Base-by-base conservation (phyloP, 2,797 vertebrate species). In the Carapus acus region DNA sequence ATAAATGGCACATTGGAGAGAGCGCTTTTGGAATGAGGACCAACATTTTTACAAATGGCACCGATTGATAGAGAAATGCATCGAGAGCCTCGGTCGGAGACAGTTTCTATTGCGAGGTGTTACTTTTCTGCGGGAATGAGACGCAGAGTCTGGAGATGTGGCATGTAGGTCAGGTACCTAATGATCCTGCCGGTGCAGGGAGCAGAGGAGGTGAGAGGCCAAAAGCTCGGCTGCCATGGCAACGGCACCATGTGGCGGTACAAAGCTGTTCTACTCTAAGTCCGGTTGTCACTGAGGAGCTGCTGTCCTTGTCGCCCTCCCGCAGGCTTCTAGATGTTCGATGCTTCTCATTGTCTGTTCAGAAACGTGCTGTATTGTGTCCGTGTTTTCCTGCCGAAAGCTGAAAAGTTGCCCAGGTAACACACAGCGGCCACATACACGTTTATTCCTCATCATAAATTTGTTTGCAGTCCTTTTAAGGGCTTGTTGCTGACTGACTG, bases 1-100 rank as follows among this genome's bases (percentile, higher is more conserved):
- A 16, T 65, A 76, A 79, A 85, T 85, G 83, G 84, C 86, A 87
- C 85, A 74, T 70, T 54, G 76, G 83, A 81, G 72, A 77, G 79
- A 72, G 77, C 37, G 60, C 50, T 79, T 49, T 51, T 64, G 55
- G 53, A 71, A 79, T 65, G 67, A 72, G 63, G 67, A 65, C 58
- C 60, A 48, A 76, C 60, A 46, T 51, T 5, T 27, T 56, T 54
- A 65, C 53, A 47, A 78, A 74, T 83, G 80, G 80, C 79, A 84
- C 74, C 48, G 18, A 60, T 62, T 67, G 42, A 29, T 21, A 62
- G 49, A 73, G 48, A 70, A 71, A 71, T 63, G 64, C 65, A 59
- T 68, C 18, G 60, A 38, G 58, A 67, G 57, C 70, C 53, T 31
- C 43, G 34, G 40, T 60, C n/a, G n/a, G 58, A 43, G 65, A 54